phyloP scores from a whole-genome alignment of 2,113 vertebrate genomes.

The Phyllostomus discolor region DNA sequence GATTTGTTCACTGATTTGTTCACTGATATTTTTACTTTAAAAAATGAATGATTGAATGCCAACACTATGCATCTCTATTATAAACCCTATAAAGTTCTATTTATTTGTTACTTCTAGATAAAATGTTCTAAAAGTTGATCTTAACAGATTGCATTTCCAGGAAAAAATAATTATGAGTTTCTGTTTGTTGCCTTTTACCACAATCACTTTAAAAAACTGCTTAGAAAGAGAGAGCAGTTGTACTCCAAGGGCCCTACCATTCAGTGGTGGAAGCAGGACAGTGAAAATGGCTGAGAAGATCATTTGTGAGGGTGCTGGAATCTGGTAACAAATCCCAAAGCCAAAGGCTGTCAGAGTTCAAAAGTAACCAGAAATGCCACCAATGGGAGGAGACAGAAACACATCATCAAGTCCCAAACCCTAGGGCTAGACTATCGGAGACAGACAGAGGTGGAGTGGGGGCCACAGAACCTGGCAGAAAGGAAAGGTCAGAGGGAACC shows the following conservation, averaged over 20 bases:
- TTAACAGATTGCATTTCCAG: background rate
- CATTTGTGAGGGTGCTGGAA: background rate
- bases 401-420: background rate
- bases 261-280: background rate
- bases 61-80: background rate
- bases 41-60: constrained; percentile 1
- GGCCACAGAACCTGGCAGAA: background rate
- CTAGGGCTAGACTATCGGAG: background rate
- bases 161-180: constrained; percentile 4
- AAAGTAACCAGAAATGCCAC: background rate
- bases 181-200: background rate
- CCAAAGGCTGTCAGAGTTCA: background rate
- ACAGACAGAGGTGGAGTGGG: background rate
- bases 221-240: background rate
- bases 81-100: background rate
- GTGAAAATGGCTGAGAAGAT: background rate
- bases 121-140: background rate
- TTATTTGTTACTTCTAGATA: constrained; percentile 39
- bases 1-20: constrained; percentile 13
- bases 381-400: background rate
- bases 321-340: background rate
- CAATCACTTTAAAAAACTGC: background rate
- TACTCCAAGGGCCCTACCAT: background rate
- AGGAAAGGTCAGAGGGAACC: background rate
- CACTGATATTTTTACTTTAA: background rate